These are phyloP conservation scores for Pandemis corylana DNA, from an alignment of 2,888 invertebrate species.

Conservation along the genomic window DNA sequence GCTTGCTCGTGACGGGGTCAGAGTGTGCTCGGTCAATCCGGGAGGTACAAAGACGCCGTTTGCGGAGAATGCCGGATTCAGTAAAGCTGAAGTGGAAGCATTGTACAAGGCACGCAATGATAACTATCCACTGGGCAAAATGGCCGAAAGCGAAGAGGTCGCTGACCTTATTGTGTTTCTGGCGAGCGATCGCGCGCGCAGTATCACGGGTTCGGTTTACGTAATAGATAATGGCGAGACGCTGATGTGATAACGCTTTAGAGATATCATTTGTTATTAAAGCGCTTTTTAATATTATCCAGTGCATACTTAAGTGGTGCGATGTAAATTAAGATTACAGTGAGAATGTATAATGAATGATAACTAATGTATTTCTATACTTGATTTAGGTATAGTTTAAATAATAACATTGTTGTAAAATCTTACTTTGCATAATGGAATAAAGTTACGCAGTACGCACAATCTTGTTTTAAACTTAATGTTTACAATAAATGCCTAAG, in stretches of 20 bases:
- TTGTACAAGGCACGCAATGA: conserved; percentile 91
- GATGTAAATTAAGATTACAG: not conserved
- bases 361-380: not conserved
- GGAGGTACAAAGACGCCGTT: conserved; percentile 93
- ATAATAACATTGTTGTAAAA: too few relatives aligned
- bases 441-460: too few relatives aligned
- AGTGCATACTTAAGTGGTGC: not conserved
- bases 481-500: too few relatives aligned
- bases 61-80: conserved; percentile 87
- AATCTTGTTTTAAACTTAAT: too few relatives aligned
- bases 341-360: not conserved
- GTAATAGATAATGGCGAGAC: conserved; percentile 79
- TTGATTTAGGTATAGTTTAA: too few relatives aligned
- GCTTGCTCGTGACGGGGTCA: conserved; percentile 89
- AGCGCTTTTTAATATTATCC: not conserved
- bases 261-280: not conserved
- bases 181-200: conserved; percentile 93
- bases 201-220: conserved; percentile 91
- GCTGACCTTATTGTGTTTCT: conserved; percentile 95
- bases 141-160: conserved; percentile 92
- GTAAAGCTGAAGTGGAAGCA: conserved; percentile 83
- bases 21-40: conserved; percentile 96
- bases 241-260: conserved; percentile 56
- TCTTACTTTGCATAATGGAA: too few relatives aligned
- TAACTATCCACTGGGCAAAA: conserved; percentile 94